Percentiles rank a stretch among this genome's conserved stretches.
These are phyloP conservation scores for Gila robusta DNA, from an alignment of 2,797 vertebrate genomes.

Conservation along the genomic window DNA sequence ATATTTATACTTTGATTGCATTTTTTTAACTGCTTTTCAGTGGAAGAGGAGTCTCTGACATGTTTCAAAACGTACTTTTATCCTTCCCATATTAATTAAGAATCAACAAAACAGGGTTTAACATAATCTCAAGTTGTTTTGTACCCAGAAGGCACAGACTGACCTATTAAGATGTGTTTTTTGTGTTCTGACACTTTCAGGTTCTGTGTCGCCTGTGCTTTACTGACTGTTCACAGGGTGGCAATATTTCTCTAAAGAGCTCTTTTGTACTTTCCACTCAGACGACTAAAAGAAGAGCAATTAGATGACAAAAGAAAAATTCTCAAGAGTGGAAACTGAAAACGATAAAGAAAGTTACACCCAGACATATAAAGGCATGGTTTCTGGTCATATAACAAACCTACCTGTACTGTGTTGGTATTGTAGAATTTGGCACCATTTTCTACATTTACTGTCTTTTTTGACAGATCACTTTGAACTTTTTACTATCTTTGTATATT, in stretches of 20 bases:
- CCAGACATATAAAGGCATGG: constrained; percentile 10
- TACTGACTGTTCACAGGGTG: constrained; percentile 58
- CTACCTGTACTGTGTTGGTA: background rate
- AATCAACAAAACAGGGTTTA: background rate
- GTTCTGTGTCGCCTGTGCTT: constrained; percentile 5
- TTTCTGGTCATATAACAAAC: constrained; percentile 13
- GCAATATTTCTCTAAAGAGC: constrained; percentile 59
- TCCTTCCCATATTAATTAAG: constrained; percentile 9
- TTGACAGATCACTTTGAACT: background rate
- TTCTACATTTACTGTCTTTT: background rate
- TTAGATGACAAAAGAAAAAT: constrained; percentile 42
- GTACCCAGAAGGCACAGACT: background rate
- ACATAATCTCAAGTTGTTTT: background rate
- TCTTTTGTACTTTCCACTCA: constrained; percentile 41
- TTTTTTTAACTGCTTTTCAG: constrained; percentile 7
- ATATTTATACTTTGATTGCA: constrained; percentile 17
- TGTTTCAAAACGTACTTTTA: constrained; percentile 23
- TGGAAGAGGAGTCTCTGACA: background rate
- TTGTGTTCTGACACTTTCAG: constrained; percentile 1
- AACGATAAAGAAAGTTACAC: constrained; percentile 29
- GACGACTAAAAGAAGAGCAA: constrained; percentile 34
- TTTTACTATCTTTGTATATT: background rate
- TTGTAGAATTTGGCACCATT: background rate
- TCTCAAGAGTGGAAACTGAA: constrained; percentile 36
- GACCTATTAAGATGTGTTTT: constrained; percentile 14